These are phyloP conservation scores for Tragelaphus eurycerus DNA, from an alignment of 2,797 vertebrate genomes.

Conservation along the genomic window DNA sequence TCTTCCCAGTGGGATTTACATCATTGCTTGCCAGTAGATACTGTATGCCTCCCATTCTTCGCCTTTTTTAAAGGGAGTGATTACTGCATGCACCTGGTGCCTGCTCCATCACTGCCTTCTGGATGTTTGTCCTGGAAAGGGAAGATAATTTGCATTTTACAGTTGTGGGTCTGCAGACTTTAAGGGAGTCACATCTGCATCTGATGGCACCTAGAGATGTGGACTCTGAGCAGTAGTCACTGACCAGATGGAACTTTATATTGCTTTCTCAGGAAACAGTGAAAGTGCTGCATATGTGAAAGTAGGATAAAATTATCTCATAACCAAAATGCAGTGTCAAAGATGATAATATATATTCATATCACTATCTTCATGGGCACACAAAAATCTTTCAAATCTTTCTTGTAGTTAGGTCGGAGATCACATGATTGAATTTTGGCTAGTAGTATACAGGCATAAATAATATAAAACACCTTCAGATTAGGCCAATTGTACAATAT, in stretches of 20 bases:
- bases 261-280: accelerated
- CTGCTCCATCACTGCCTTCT: background rate
- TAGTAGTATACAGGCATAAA: background rate
- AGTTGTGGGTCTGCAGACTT: background rate
- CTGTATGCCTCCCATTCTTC: background rate
- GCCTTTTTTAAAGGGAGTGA: background rate
- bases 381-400: background rate
- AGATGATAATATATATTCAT: background rate
- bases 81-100: accelerated
- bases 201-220: background rate
- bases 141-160: background rate
- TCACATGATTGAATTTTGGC: background rate
- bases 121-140: background rate
- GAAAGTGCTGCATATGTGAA: background rate
- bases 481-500: background rate
- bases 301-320: background rate
- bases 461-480: background rate
- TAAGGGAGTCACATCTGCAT: background rate
- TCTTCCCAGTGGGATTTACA: background rate
- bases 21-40: accelerated
- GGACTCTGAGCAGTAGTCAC: background rate
- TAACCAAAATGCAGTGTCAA: background rate
- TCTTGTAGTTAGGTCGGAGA: background rate
- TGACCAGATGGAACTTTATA: background rate
- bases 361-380: background rate